Conservation (phyloP, 2,113 vertebrate species). For the Apus apus region DNA sequence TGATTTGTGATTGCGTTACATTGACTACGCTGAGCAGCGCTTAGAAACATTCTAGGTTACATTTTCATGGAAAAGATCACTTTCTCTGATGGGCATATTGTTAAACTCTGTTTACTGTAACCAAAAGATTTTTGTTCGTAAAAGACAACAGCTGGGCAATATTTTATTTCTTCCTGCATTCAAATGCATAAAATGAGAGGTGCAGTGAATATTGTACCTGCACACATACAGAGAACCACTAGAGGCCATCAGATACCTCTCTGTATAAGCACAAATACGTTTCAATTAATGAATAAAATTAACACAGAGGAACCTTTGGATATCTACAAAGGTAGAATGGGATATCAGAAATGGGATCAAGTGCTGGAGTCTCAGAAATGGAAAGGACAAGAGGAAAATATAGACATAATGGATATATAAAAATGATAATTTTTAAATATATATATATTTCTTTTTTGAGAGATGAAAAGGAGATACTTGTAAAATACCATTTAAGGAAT, state of each 20-base stretch:
- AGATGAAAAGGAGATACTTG: background rate
- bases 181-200: background rate
- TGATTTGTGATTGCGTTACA: background rate
- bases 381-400: background rate
- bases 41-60: background rate
- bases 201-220: background rate
- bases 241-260: slow-evolving; percentile 51
- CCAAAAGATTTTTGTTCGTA: slow-evolving; percentile 21
- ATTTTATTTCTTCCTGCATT: background rate
- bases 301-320: background rate
- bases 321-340: background rate
- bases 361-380: background rate
- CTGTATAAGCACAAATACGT: background rate
- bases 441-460: background rate
- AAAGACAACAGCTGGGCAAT: slow-evolving; percentile 3
- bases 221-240: slow-evolving; percentile 28
- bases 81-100: background rate
- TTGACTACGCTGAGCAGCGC: background rate
- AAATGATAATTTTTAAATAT: background rate
- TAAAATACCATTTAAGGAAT: background rate
- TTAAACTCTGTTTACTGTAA: background rate
- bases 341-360: background rate
- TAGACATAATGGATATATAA: background rate
- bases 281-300: background rate
- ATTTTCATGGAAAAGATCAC: background rate